Percentiles rank a stretch among this genome's conserved stretches.
These are phyloP conservation scores for Piscicola geometra DNA, from an alignment of 2,888 invertebrate genomes.

Conservation along the genomic window DNA sequence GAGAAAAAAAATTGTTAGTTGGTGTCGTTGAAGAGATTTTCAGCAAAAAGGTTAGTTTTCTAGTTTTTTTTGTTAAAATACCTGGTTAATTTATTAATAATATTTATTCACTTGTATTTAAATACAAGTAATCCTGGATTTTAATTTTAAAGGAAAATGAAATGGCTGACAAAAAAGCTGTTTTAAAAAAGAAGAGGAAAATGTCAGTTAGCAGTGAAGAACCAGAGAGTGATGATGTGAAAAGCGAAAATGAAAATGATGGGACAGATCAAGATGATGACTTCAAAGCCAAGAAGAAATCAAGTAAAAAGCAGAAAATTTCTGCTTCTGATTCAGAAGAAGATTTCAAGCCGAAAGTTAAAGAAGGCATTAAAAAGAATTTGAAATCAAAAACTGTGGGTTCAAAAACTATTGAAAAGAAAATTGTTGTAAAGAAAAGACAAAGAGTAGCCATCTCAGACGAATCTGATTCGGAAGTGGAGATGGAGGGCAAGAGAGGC, in stretches of 20 bases:
- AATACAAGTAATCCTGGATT: no score
- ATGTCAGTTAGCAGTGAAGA: neutral
- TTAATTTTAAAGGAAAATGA: neutral
- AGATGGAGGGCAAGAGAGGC: neutral
- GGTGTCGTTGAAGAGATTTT: conserved; percentile 16
- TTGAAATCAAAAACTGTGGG: neutral
- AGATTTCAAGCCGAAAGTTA: neutral
- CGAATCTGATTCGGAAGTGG: neutral
- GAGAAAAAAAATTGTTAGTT: conserved; percentile 13
- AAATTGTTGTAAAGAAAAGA: neutral
- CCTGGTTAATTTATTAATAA: neutral
- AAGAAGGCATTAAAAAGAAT: neutral
- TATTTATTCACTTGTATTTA: neutral
- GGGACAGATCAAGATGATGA: conserved; percentile 6
- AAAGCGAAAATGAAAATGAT: neutral
- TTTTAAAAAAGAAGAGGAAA: neutral
- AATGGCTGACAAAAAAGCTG: neutral
- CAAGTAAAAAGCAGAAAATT: neutral
- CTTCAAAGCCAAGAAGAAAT: conserved; percentile 16
- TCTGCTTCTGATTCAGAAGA: conserved; percentile 3
- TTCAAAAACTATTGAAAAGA: neutral
- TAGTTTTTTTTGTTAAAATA: neutral
- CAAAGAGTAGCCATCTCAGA: no score
- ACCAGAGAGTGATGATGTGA: neutral
- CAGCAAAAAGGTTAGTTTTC: conserved; percentile 28